Conservation (phyloP, 2,113 vertebrate species). For the Corydoras maculifer region DNA sequence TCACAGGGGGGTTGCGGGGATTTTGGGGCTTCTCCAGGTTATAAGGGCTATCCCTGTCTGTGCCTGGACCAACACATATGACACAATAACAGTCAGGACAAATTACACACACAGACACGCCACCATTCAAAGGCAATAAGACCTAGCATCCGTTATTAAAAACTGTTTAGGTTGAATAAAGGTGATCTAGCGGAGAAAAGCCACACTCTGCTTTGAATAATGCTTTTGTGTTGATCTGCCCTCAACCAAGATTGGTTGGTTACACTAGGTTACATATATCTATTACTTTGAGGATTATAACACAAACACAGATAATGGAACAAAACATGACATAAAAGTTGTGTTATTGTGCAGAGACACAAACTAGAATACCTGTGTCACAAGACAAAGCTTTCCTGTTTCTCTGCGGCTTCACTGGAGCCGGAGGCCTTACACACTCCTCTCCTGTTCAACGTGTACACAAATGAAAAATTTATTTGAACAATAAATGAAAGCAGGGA, state of each 20-base stretch:
- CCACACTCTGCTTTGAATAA: no score
- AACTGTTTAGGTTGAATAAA: no score
- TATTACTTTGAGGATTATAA: no score
- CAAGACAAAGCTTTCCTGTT: conserved; percentile 66
- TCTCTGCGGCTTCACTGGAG: conserved; percentile 51
- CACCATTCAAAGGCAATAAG: background rate
- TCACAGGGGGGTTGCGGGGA: conserved; percentile 61
- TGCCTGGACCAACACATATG: conserved; percentile 58
- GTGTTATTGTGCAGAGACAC: background rate
- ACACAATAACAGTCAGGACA: conserved; percentile 32
- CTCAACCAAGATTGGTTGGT: no score
- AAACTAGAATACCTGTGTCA: conserved; percentile 60
- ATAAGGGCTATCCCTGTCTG: conserved; percentile 56
- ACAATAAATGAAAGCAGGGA: background rate
- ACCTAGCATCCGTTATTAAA: no score
- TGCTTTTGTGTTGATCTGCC: no score
- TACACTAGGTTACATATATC: no score
- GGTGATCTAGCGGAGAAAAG: no score
- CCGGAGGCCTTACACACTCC: conserved; percentile 47
- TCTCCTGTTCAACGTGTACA: conserved; percentile 49
- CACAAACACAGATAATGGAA: no score
- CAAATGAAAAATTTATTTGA: conserved; percentile 1
- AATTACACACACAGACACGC: conserved; percentile 3
- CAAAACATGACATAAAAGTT: no score
- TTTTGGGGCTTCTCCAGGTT: conserved; percentile 66